Evolutionary conservation across 1,140 invertebrate genomes (phyloP), one percentile per base, ranked within the genome.

Genomic region (Probaryconus sp.): DNA sequence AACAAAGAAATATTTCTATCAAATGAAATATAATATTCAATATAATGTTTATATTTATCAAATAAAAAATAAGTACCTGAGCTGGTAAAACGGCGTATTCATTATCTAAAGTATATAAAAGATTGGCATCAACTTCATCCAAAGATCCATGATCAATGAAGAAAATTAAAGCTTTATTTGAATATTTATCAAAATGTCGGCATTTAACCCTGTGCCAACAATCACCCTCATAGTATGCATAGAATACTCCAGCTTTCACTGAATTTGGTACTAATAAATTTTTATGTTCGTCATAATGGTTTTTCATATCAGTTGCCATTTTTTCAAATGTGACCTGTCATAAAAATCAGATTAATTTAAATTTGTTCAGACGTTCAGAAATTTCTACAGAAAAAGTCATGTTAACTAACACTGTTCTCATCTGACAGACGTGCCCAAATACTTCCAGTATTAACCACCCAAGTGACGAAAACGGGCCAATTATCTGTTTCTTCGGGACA

Each of bases 81-180:
- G 89, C 89, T 24, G 91, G 88, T 5, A 91, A 75, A 20, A 69
- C 79, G 2, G 89, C 88, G 71, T 91, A 93, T 47, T 90, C 85
- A 6, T 86, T 83, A 24, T 89, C 85, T 2, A 93, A 80, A 2
- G 86, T 77, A 61, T 89, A 90, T 1, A 93, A 83, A 11, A 87
- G 80, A 1, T 80, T 73, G 3, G 83, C 72, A n/a, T 80, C 64
- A 2, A 91, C 87, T 0, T 74, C 53, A 11, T 90, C 89, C 47
- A 89, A 89, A 60, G 92, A 90, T 1, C 92, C 92, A 40, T 88
- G 89, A 70, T 93, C 92, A 2, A 92, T 90, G 6, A 92, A 89
- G 30, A 91, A 91, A 40, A 91, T 89, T 1, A 85, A 82, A 5
- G 89, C 89, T 5, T 81, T 76, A 13, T 87, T 81, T 1, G 83